phyloP scores from a whole-genome alignment of 2,797 vertebrate genomes.

The Aldrovandia affinis region DNA sequence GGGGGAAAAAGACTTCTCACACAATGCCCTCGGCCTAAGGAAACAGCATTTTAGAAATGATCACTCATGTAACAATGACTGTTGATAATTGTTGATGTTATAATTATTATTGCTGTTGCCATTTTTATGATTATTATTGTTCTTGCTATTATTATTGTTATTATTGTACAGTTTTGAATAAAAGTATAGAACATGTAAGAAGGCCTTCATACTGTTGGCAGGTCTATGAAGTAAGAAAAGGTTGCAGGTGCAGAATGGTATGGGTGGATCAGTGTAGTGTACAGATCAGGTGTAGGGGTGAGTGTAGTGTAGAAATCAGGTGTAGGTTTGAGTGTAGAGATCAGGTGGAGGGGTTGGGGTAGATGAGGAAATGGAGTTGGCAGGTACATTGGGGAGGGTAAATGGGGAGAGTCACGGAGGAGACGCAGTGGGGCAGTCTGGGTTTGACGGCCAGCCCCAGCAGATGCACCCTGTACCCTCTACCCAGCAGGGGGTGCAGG shows the following conservation, averaged over 20 bases:
- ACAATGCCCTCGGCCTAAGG: slow-evolving; percentile 55
- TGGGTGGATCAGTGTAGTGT: neutral
- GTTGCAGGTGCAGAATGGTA: neutral
- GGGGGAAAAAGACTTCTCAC: slow-evolving; percentile 28
- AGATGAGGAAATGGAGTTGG: neutral
- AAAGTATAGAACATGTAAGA: neutral
- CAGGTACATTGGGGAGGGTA: neutral
- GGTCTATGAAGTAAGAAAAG: neutral
- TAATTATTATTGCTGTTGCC: slow-evolving; percentile 29
- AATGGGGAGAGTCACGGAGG: neutral
- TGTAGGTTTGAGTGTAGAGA: neutral
- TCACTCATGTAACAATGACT: slow-evolving; percentile 36
- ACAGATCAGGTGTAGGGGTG: neutral
- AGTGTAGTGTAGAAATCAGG: no score
- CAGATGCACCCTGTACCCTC: no score
- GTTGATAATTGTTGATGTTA: slow-evolving; percentile 38
- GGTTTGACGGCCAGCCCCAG: neutral
- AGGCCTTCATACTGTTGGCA: neutral
- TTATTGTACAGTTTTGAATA: slow-evolving; percentile 32
- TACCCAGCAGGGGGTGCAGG: neutral
- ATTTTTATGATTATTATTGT: slow-evolving; percentile 11
- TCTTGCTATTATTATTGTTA: slow-evolving; percentile 38
- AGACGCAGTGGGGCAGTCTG: neutral
- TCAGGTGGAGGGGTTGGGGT: neutral
- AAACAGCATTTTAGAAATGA: slow-evolving; percentile 41